Evolutionary conservation across 1,140 invertebrate genomes (phyloP), one percentile per base, ranked within the genome.

Genomic region (Lucilia sericata): DNA sequence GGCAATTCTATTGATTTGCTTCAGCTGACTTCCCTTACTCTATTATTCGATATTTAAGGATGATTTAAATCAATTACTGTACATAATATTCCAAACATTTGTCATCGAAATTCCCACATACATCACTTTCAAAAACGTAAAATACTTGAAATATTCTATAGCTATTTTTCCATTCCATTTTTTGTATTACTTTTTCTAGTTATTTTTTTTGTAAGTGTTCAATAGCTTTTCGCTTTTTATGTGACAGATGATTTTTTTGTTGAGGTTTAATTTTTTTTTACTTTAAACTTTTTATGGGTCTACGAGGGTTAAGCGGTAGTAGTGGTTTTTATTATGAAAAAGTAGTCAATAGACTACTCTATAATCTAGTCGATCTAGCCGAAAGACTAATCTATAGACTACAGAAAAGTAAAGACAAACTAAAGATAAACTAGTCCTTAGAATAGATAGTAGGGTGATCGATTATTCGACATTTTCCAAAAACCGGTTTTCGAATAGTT

Each of bases 21-120:
- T n/a, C 7, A n/a, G 55, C 55, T n/a, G 7, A 14, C n/a, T n/a
- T 7, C 14, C 8, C n/a, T 60, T n/a, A 7, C 2, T 14, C 2
- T 17, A 7, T 14, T n/a, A 17, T 60, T 7, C 14, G 7, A 60
- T 17, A 5, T 60, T 60, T 60, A 60, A 60, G 17, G 55, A 60
- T 60, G 55, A 60, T 60, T 60, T 60, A 60, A 60, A 60, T 60
- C 55, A 60, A 60, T 60, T 60, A 60, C 55, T 60, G 55, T 14
- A 60, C 55, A 60, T 60, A 60, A 60, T 60, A 60, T 60, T 60
- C n/a, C 55, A 12, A 60, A n/a, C 55, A 60, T 60, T 60, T 60
- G 55, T 60, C 55, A 60, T 60, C 55, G 55, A 60, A n/a, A 60
- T 17, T n/a, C 55, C 55, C 14, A 60, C 55, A 60, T 60, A 17